Evolutionary conservation across 2,888 invertebrate species (phyloP), one percentile per base, ranked within the genome.

Genomic region (Phoenoteleia sp.): DNA sequence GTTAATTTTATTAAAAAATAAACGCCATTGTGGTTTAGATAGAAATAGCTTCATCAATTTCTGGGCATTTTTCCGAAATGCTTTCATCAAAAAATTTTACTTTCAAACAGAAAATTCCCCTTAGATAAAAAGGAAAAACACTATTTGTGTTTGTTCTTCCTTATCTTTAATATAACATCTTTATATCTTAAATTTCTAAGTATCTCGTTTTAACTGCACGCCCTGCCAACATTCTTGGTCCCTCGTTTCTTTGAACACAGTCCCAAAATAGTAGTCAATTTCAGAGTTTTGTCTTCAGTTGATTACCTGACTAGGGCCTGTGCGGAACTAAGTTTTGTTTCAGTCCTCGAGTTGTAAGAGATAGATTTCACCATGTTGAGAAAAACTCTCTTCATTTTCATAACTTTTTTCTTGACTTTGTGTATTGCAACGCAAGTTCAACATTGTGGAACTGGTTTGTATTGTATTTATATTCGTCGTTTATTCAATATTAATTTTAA

Each of bases 361-460:
- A 58, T 62, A 23, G 88, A 90, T 91, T 91, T 91, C 91, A 90
- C 91, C 88, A 89, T 89, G 88, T 87, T 91, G 90, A 90, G 84
- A 86, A 87, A 84, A 91, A 90, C 88, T 75, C 15, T 89, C 60
- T 83, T 92, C 80, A 88, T 92, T 87, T 85, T 92, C 81, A 87
- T 87, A 80, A 87, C 88, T 72, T 84, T 92, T 49, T 60, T 67
- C 47, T 49, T 86, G 67, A 86, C 76, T 27, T 33, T 91, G 25
- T 88, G 85, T 42, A 77, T 49, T 54, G 88, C 91, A 7, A 91
- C 92, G 3, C 6, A 84, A 66, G 91, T 91, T 72, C 77, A 79
- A 47, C 95, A 95, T 9, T 98, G 80, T 52, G 56, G 66, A 56
- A 47, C 19, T 15, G 67, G 81, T 81, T 49, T 39, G 80, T 80